Conservation (phyloP, 2,113 vertebrate genomes). For the Buteo buteo region DNA sequence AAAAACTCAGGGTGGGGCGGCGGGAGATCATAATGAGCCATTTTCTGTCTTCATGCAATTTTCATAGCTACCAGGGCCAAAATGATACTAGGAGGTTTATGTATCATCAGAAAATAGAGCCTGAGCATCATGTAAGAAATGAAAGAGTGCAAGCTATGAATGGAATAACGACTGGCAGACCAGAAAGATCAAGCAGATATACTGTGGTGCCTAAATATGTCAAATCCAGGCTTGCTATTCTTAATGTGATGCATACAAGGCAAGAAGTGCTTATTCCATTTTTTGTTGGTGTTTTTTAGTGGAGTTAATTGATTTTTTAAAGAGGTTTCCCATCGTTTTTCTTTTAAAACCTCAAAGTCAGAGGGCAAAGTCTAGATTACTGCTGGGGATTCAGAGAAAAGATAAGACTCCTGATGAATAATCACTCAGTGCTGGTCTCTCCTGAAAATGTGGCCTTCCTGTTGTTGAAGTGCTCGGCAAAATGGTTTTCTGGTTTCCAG, state of each 20-base stretch:
- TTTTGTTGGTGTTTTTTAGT: neutral
- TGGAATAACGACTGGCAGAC: neutral
- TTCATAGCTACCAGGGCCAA: neutral
- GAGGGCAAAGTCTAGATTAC: neutral
- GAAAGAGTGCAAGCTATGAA: neutral
- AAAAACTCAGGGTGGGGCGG: rapidly evolving
- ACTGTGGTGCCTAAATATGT: neutral
- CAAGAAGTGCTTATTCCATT: neutral
- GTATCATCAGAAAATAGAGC: neutral
- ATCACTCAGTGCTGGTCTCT: neutral
- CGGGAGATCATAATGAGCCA: neutral
- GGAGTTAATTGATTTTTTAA: neutral
- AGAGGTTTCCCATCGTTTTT: neutral
- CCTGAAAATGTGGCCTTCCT: neutral
- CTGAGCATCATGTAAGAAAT: neutral
- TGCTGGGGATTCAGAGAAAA: neutral
- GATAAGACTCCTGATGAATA: neutral
- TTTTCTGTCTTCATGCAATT: neutral
- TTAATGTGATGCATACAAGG: neutral
- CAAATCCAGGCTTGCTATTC: neutral
- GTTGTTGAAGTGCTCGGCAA: neutral
- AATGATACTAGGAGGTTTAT: neutral
- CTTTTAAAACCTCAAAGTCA: neutral
- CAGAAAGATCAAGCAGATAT: neutral
- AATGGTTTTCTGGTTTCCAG: neutral